Evolutionary conservation across 2,888 invertebrate genomes (phyloP).

Genomic region (Lasioglossum villosulum): DNA sequence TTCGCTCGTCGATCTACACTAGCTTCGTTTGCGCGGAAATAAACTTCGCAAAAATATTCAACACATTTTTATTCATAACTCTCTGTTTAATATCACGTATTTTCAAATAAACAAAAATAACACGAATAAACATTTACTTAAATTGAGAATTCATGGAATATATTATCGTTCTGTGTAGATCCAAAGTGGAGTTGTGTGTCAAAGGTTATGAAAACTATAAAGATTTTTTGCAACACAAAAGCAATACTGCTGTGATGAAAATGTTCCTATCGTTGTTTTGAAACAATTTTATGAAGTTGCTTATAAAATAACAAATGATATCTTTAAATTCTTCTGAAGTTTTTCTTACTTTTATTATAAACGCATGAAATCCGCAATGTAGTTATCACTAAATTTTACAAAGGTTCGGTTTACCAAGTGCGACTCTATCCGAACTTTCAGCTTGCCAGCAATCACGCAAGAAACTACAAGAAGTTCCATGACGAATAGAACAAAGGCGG

Average conservation of each 20-base stretch:
- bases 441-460: background rate
- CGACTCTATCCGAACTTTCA: background rate
- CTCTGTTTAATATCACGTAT: background rate
- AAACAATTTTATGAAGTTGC: background rate
- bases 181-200: background rate
- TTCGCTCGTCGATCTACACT: background rate
- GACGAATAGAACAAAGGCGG: background rate
- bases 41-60: background rate
- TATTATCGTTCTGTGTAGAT: background rate
- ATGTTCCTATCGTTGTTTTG: background rate
- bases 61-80: background rate
- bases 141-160: background rate
- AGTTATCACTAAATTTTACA: no score
- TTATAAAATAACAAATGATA: background rate
- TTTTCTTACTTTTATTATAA: no score
- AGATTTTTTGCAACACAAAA: background rate
- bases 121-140: background rate
- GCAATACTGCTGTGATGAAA: background rate
- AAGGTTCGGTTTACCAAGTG: no score
- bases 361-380: no score
- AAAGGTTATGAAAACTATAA: background rate
- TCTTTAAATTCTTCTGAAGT: no score
- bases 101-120: background rate
- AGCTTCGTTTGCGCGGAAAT: background rate
- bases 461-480: background rate